A percentile compares a stretch with the other conserved stretches of the same genome.
Conservation (phyloP, 1,140 invertebrate genomes). For the Teleopsis dalmanni region DNA sequence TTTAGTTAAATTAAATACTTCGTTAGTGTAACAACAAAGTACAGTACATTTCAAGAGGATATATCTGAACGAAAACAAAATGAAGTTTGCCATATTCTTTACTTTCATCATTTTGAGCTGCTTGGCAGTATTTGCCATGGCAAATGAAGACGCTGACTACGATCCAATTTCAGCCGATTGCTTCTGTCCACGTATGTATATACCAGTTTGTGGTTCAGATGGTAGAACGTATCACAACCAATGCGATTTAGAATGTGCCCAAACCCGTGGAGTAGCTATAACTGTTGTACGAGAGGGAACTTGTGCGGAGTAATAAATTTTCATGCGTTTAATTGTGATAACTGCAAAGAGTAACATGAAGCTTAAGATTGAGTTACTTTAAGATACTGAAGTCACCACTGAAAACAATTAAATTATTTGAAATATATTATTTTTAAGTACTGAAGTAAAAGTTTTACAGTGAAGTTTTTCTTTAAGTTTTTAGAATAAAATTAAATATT, state of each 20-base stretch:
- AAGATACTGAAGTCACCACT: too few relatives aligned
- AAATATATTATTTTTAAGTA: too few relatives aligned
- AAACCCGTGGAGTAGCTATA: background rate
- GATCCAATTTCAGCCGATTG: background rate
- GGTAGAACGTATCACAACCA: background rate
- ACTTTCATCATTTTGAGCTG: background rate
- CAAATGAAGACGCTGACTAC: background rate
- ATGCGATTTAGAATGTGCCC: background rate
- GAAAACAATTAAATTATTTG: too few relatives aligned
- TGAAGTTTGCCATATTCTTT: conserved; percentile 1
- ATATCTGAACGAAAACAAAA: too few relatives aligned
- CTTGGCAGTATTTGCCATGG: background rate
- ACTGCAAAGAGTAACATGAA: background rate
- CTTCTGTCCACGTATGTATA: background rate
- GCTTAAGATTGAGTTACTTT: too few relatives aligned
- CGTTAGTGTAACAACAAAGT: too few relatives aligned
- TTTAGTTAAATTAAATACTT: too few relatives aligned
- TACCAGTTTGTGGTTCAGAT: background rate
- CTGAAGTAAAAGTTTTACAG: too few relatives aligned
- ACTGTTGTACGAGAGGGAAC: background rate
- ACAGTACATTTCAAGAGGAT: too few relatives aligned
- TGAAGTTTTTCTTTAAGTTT: too few relatives aligned
- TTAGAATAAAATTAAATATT: too few relatives aligned
- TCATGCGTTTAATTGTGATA: background rate
- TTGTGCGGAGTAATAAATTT: background rate